phyloP scores from a whole-genome alignment of 1,140 invertebrate species.

The Calycopis cecrops region DNA sequence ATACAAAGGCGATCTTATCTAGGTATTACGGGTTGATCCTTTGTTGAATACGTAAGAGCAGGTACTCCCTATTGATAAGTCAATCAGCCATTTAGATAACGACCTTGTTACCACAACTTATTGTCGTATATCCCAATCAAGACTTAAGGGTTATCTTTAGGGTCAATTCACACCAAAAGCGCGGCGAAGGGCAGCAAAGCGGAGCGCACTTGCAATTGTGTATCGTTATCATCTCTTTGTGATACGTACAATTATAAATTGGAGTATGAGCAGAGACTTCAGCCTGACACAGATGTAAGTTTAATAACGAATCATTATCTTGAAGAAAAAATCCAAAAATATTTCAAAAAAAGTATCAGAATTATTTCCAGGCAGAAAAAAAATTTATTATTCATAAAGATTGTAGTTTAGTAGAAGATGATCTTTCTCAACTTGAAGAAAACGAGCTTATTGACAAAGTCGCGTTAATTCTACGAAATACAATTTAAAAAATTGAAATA shows the following conservation, averaged over 20 bases:
- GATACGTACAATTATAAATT: slow-evolving; percentile 16
- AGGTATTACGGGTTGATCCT: no score
- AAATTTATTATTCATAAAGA: slow-evolving; percentile 9
- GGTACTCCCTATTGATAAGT: no score
- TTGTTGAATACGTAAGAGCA: no score
- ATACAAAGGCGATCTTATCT: no score
- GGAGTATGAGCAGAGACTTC: slow-evolving; percentile 15
- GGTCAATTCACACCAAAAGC: no score
- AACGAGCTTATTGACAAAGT: slow-evolving; percentile 3
- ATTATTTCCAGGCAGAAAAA: slow-evolving; percentile 4
- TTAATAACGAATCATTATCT: slow-evolving; percentile 17
- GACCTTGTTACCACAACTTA: no score
- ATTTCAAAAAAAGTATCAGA: slow-evolving; percentile 8
- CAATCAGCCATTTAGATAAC: no score
- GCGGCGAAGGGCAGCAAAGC: no score
- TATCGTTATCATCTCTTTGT: slow-evolving; percentile 15
- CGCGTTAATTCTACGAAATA: neutral
- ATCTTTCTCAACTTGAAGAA: slow-evolving; percentile 8
- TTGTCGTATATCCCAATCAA: no score
- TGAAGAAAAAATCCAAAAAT: slow-evolving; percentile 13
- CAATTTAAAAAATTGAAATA: slow-evolving; percentile 9
- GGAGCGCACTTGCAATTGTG: no score
- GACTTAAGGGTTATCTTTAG: no score
- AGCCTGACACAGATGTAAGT: slow-evolving; percentile 13
- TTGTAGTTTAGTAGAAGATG: slow-evolving; percentile 7